phyloP scores from a whole-genome alignment of 1,140 invertebrate species.

The Cydia pomonella region DNA sequence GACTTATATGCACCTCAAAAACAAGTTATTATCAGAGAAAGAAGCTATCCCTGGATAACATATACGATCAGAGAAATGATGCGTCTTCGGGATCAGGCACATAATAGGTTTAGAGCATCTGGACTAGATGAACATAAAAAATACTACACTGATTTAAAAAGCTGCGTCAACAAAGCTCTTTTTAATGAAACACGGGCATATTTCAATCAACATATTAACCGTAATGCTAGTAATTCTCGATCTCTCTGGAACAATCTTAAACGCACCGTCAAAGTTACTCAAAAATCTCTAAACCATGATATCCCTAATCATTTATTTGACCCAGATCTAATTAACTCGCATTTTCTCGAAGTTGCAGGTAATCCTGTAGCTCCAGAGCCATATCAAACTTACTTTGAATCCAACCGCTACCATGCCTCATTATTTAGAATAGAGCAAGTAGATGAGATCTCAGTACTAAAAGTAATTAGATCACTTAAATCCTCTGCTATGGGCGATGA shows the following conservation, averaged over 20 bases:
- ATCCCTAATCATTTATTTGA: conserved; percentile 13
- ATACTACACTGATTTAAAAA: neutral
- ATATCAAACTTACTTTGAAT: conserved; percentile 1
- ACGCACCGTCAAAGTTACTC: neutral
- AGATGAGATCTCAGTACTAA: neutral
- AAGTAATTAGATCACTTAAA: neutral
- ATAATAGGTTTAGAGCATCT: neutral
- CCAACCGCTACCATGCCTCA: neutral
- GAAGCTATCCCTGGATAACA: conserved; percentile 17
- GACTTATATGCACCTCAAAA: neutral
- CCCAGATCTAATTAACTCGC: conserved; percentile 5
- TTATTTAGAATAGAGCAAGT: conserved; percentile 1
- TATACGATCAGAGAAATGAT: conserved; percentile 21
- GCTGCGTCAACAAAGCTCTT: too few species aligned
- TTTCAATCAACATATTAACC: conserved; percentile 25
- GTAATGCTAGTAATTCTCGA: neutral
- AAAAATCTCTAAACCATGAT: neutral
- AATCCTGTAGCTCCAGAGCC: neutral
- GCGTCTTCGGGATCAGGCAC: conserved; percentile 8
- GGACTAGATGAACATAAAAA: neutral
- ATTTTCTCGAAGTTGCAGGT: conserved; percentile 24
- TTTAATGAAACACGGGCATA: conserved; percentile 1
- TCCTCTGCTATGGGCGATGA: conserved; percentile 22
- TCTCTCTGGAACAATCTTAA: too few species aligned
- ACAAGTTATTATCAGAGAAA: neutral